These are phyloP conservation scores for Rhingia campestris DNA, from an alignment of 2,888 invertebrate genomes.

Conservation along the genomic window DNA sequence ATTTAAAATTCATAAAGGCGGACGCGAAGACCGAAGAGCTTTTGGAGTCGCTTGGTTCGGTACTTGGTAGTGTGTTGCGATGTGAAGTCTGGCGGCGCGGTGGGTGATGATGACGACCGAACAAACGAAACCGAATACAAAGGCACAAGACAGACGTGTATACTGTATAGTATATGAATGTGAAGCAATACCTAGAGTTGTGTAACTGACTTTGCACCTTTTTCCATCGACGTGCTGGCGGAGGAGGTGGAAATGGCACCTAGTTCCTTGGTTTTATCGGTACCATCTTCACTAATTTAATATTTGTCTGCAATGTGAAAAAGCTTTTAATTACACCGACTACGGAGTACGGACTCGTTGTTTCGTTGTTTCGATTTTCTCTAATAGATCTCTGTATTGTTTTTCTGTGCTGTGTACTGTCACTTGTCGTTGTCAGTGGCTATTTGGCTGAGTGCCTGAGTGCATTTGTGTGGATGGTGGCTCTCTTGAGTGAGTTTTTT, in stretches of 20 bases:
- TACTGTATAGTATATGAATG: conserved; percentile 6
- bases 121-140: neutral
- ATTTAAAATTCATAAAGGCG: conserved; percentile 64
- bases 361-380: neutral
- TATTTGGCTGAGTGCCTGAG: neutral
- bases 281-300: conserved; percentile 51
- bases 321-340: conserved; percentile 45
- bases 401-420: neutral
- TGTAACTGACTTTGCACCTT: conserved; percentile 44
- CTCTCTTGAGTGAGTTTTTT: conserved; percentile 48
- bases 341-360: neutral
- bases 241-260: conserved; percentile 8
- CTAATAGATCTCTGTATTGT: neutral
- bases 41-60: conserved; percentile 47
- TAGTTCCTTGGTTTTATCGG: conserved; percentile 20
- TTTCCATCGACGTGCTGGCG: conserved; percentile 12
- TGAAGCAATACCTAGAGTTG: conserved; percentile 24
- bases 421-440: neutral
- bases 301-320: conserved; percentile 46
- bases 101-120: conserved; percentile 10
- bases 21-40: conserved; percentile 29
- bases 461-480: neutral
- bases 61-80: neutral
- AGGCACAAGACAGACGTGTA: neutral
- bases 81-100: conserved; percentile 27